Evolutionary conservation across 2,797 vertebrate genomes (phyloP), one percentile per base, ranked within the genome.

Genomic region (Columba guinea): DNA sequence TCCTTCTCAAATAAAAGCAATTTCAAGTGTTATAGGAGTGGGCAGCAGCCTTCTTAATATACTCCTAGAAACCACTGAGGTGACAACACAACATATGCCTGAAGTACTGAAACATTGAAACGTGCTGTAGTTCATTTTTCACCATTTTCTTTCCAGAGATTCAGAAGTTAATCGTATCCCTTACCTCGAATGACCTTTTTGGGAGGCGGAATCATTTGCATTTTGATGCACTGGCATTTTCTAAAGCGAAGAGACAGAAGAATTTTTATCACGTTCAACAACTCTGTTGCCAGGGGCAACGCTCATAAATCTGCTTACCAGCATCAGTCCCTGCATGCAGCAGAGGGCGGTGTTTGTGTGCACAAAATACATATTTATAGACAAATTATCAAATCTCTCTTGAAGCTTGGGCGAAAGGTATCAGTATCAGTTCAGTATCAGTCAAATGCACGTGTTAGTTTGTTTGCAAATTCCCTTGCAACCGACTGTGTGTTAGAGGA

Each of bases 191-290:
- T 24, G 94, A 94, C 94, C 96, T 93, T 90, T 81, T 84, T 91
- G 56, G 82, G 65, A 89, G 89, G 87, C 79, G 12, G 84, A 24
- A 59, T 56, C 89, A 92, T 97, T 97, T 96, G 92, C 95, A 96
- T 97, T 96, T 97, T 91, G 95, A 96, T 95, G 94, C 73, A 78
- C 79, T 96, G 89, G 94, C 94, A 23, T 78, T 96, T 95, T 96
- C 79, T 18, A 81, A 89, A 86, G 1, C 79, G 27, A 68, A 86
- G 79, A 93, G 89, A 86, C 89, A 65, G 13, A 52, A 93, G 89
- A 84, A 94, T 92, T 97, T 82, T 95, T 92, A 91, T 93, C 95
- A 81, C 94, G 76, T 89, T 26, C 94, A 86, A 94, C 94, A 91
- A 86, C 87, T 10, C 52, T 5, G 95, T 97, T 96, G 95, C 94